Percentiles rank a stretch among this genome's conserved stretches.
These are phyloP conservation scores for Acridotheres tristis DNA, from an alignment of 2,797 vertebrate species.

Conservation along the genomic window DNA sequence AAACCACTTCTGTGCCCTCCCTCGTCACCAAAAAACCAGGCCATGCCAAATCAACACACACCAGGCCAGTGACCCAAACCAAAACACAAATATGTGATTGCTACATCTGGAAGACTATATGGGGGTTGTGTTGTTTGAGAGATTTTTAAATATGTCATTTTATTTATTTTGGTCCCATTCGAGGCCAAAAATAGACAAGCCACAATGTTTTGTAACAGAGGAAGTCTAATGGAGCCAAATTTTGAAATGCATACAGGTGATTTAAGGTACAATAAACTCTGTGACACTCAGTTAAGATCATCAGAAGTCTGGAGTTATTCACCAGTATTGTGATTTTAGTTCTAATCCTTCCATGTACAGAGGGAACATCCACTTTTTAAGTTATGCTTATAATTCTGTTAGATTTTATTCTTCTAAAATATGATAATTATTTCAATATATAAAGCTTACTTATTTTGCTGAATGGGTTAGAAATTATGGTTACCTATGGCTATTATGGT, in stretches of 20 bases:
- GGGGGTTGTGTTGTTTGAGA: not conserved
- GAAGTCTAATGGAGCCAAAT: not conserved
- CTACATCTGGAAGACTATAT: not conserved
- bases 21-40: not conserved
- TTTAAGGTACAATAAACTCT: not conserved
- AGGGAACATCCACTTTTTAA: not conserved
- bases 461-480: not conserved
- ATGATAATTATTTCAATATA: not conserved
- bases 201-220: not conserved
- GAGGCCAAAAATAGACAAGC: not conserved
- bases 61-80: not conserved
- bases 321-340: not conserved
- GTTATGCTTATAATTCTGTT: not conserved
- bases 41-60: not conserved
- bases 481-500: not conserved
- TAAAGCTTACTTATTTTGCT: not conserved
- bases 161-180: not conserved
- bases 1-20: not conserved
- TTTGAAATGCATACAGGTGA: not conserved
- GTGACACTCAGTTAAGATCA: not conserved
- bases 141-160: not conserved
- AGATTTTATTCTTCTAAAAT: not conserved
- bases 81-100: not conserved
- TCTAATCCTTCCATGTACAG: not conserved
- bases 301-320: not conserved